Base-by-base conservation (phyloP, 2,113 vertebrate species). In the Spea bombifrons region DNA sequence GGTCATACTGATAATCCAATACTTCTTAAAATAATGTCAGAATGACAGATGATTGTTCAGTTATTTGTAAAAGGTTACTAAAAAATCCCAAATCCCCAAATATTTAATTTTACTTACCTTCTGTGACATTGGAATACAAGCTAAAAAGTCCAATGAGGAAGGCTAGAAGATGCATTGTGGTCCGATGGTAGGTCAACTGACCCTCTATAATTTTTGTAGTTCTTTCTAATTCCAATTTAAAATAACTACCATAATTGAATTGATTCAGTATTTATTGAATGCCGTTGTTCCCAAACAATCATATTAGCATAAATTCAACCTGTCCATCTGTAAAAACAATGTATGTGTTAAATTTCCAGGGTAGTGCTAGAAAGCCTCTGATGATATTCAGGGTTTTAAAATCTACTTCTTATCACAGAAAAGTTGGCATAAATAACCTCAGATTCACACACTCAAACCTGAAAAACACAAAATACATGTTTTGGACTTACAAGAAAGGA, bases 401-500 rank as follows among this genome's bases (percentile, higher is more conserved):
- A 86, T 87, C 82, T 85, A 83, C 89, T 89, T 90, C 87, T 90
- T 89, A 86, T 91, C 87, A 91, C 87, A 89, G 85, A 88, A 87
- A 83, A 78, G 7, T 83, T 83, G 75, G 84, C 89, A 83, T 88
- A 74, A 83, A 88, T 89, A 89, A 90, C 85, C 83, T 87, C 71
- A 71, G 57, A 71, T 53, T 50, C 45, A 83, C 83, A 81, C 82
- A 68, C 53, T 12, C 80, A 75, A 84, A 80, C 83, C 84, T 84
- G 86, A 84, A 84, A 84, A 84, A 84, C 72, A 85, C 81, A 84
- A 81, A 83, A 66, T 80, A 81, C 90, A 91, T 93, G 89, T 93
- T 93, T 92, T 93, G 92, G 88, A 89, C 91, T 92, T 89, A 91
- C 88, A 82, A 91, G 90, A 93, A 92, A 90, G 91, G 92, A 93